These are phyloP conservation scores for Melospiza melodia DNA, from an alignment of 2,113 vertebrate genomes.

Conservation along the genomic window DNA sequence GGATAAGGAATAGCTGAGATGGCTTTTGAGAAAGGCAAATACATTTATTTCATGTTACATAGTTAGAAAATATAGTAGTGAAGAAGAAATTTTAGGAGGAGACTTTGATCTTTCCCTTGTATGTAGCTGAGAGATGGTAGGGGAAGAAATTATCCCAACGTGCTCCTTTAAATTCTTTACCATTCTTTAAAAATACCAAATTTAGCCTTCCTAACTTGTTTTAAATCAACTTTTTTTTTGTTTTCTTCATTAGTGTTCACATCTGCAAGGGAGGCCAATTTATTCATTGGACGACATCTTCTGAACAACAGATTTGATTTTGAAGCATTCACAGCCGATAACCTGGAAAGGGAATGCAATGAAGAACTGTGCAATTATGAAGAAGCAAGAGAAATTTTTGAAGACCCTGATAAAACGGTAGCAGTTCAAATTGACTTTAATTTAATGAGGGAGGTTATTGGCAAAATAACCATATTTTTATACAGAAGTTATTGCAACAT, in stretches of 20 bases:
- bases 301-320: constrained; percentile 92
- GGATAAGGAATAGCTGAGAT: neutral
- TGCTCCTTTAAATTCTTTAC: neutral
- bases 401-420: constrained; percentile 86
- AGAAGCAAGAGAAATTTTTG: constrained; percentile 92
- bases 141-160: neutral
- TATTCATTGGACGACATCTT: constrained; percentile 87
- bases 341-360: constrained; percentile 92
- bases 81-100: neutral
- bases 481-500: neutral
- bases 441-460: neutral
- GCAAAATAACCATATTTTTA: neutral
- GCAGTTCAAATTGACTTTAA: neutral
- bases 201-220: neutral
- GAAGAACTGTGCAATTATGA: constrained; percentile 94
- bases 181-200: neutral
- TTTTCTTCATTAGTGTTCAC: constrained; percentile 80
- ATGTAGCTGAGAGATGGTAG: neutral
- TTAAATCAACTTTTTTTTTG: constrained; percentile 13
- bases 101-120: neutral
- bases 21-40: neutral
- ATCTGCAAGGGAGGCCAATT: constrained; percentile 82
- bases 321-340: constrained; percentile 86
- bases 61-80: neutral
- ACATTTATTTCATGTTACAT: neutral